phyloP scores from a whole-genome alignment of 2,797 vertebrate genomes.

The Tamandua tetradactyla region DNA sequence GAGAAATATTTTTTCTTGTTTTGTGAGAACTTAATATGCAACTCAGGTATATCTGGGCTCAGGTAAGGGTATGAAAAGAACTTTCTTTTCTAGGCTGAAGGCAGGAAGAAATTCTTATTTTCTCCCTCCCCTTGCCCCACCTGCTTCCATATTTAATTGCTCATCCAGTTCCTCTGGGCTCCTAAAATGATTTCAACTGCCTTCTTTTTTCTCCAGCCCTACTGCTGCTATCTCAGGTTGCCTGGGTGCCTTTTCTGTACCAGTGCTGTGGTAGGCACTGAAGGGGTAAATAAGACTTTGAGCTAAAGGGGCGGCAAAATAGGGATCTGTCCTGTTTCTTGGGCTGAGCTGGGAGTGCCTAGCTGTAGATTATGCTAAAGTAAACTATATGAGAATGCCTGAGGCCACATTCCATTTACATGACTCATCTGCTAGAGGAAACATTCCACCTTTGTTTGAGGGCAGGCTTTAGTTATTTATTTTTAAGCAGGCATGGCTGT shows the following conservation, averaged over 20 bases:
- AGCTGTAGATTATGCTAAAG: background rate
- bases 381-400: background rate
- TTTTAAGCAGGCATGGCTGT: constrained; percentile 37
- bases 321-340: background rate
- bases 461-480: constrained; percentile 33
- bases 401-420: constrained; percentile 31
- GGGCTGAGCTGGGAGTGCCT: background rate
- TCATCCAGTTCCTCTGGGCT: background rate
- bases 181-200: constrained; percentile 3
- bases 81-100: background rate
- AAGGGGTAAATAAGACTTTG: background rate
- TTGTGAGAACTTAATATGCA: constrained; percentile 5
- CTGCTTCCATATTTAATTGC: constrained; percentile 18
- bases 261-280: background rate
- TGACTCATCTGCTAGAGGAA: constrained; percentile 33
- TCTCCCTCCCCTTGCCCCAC: background rate
- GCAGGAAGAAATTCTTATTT: background rate
- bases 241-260: background rate
- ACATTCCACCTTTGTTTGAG: constrained; percentile 59
- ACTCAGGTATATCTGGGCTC: background rate
- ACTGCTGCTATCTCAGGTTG: background rate
- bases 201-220: background rate
- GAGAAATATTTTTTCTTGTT: background rate
- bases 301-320: constrained; percentile 8
- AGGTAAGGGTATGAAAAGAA: background rate